Evolutionary conservation across 2,113 vertebrate genomes (phyloP).

Genomic region (Macroglossus sobrinus): DNA sequence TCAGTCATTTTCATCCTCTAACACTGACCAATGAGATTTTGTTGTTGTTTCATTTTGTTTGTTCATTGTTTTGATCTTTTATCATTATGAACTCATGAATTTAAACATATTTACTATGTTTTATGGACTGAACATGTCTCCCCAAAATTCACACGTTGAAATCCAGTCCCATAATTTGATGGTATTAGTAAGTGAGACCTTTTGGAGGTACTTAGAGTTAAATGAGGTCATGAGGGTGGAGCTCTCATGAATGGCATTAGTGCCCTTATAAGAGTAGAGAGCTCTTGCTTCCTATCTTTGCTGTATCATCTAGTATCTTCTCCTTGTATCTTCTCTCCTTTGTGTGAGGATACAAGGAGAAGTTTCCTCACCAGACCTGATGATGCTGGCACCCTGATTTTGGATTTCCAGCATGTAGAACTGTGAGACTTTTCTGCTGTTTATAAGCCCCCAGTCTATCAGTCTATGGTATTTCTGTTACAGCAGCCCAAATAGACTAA

Average conservation of each 20-base stretch:
- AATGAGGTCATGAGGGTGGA: no score
- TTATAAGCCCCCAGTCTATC: not conserved
- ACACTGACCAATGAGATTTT: not conserved
- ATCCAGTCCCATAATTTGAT: not conserved
- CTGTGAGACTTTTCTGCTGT: not conserved
- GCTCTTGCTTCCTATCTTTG: not conserved
- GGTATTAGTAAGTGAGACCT: not conserved
- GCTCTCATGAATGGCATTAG: not conserved
- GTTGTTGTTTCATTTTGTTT: not conserved
- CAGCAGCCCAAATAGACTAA: not conserved
- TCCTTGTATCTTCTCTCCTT: no score
- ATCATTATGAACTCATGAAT: not conserved
- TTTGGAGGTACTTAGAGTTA: not conserved
- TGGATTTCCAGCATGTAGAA: not conserved
- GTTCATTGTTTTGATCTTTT: not conserved
- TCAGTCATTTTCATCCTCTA: not conserved
- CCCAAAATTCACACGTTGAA: not conserved
- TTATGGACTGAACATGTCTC: not conserved
- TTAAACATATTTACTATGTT: not conserved
- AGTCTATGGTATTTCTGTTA: not conserved
- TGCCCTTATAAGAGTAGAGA: not conserved
- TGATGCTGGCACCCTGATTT: not conserved
- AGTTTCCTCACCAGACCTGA: not conserved
- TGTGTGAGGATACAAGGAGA: not conserved
- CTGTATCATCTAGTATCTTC: not conserved